Evolutionary conservation across 1,140 invertebrate genomes (phyloP).

Genomic region (Lepidurus couesii): DNA sequence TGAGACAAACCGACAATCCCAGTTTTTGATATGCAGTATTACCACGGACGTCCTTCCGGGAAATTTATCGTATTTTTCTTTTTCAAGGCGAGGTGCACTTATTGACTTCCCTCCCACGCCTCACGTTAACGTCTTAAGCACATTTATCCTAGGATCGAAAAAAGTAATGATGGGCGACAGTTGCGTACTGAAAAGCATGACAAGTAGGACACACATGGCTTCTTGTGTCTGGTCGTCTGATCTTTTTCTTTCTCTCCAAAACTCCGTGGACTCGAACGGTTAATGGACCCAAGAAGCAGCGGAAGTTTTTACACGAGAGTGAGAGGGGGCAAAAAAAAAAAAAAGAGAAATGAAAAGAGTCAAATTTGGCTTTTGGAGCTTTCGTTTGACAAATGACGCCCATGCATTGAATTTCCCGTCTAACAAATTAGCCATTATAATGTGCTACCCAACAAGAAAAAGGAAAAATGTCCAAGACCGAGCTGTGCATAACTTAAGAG

Average conservation of each 20-base stretch:
- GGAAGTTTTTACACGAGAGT: not conserved
- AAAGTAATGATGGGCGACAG: not conserved
- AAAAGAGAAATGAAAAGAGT: not conserved
- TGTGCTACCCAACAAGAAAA: too few relatives aligned
- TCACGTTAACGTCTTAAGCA: not conserved
- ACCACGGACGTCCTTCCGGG: not conserved
- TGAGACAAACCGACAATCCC: not conserved
- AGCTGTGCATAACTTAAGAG: too few relatives aligned
- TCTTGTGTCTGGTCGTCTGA: constrained; percentile 5
- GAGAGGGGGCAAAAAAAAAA: not conserved
- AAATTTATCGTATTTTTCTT: not conserved
- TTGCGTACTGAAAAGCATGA: constrained; percentile 14
- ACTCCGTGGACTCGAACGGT: not conserved
- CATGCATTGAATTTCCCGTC: too few relatives aligned
- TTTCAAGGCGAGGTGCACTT: not conserved
- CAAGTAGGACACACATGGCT: constrained; percentile 18
- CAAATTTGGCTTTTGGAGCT: too few relatives aligned
- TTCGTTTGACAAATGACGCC: too few relatives aligned
- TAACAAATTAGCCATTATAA: too few relatives aligned
- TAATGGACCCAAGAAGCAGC: not conserved
- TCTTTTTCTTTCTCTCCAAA: not conserved
- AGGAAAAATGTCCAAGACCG: too few relatives aligned
- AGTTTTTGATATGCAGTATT: not conserved
- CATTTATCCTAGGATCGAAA: not conserved
- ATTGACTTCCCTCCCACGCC: not conserved